phyloP scores from a whole-genome alignment of 2,888 invertebrate genomes.

The Cenopis cana region DNA sequence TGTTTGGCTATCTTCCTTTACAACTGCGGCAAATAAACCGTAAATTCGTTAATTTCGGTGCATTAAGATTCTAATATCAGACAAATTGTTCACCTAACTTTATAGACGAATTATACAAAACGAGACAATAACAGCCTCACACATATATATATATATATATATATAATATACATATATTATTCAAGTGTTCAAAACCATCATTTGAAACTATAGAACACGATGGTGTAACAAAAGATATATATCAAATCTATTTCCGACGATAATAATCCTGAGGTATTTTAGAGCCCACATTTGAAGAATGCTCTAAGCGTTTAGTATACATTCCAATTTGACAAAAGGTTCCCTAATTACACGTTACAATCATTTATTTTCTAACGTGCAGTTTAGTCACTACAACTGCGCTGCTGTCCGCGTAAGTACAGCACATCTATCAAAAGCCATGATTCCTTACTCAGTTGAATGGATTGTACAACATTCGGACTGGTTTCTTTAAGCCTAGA shows the following conservation, averaged over 20 bases:
- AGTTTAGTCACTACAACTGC: conserved; percentile 3
- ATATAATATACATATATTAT: conserved; percentile 46
- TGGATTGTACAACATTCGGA: conserved; percentile 46
- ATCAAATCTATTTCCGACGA: conserved; percentile 34
- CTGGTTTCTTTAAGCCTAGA: conserved; percentile 63
- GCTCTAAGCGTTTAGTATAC: conserved; percentile 55
- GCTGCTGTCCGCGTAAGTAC: neutral
- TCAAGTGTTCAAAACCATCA: conserved; percentile 19
- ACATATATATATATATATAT: conserved; percentile 47
- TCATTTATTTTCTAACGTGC: conserved; percentile 10
- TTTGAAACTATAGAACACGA: conserved; percentile 32
- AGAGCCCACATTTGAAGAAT: conserved; percentile 34
- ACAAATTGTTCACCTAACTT: conserved; percentile 41
- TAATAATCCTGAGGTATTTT: conserved; percentile 34
- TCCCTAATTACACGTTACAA: conserved; percentile 19
- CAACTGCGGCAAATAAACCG: conserved; percentile 23
- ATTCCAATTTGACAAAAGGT: conserved; percentile 55
- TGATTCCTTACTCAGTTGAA: conserved; percentile 9
- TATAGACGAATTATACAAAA: conserved; percentile 49
- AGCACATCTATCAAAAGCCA: conserved; percentile 12
- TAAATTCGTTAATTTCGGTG: conserved; percentile 43
- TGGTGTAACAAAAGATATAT: conserved; percentile 38
- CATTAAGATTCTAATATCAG: conserved; percentile 40
- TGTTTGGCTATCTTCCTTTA: neutral
- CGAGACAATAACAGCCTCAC: conserved; percentile 47